phyloP scores from a whole-genome alignment of 2,888 invertebrate species.

The Drosophila diplacantha region DNA sequence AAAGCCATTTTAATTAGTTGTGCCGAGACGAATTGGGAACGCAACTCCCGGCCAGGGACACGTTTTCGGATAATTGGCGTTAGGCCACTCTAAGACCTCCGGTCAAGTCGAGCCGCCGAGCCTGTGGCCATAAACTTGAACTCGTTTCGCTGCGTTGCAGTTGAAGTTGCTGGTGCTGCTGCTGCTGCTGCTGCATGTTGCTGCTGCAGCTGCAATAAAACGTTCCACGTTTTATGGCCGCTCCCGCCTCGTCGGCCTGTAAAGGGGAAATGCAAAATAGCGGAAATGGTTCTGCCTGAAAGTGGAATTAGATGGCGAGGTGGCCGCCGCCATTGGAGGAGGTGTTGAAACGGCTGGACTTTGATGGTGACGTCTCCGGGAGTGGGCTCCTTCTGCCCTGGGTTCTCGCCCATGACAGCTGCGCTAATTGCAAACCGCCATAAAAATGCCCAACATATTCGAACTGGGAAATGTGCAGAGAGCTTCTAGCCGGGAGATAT shows the following conservation, averaged over 20 bases:
- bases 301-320: constrained; percentile 47
- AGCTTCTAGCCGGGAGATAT: constrained; percentile 16
- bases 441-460: constrained; percentile 62
- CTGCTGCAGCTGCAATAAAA: constrained; percentile 50
- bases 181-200: constrained; percentile 9
- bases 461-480: constrained; percentile 28
- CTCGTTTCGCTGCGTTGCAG: constrained; percentile 64
- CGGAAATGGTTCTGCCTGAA: constrained; percentile 61
- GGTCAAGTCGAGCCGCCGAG: constrained; percentile 29
- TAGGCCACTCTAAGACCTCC: constrained; percentile 59
- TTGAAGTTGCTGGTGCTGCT: constrained; percentile 24
- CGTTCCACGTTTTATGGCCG: constrained; percentile 44
- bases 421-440: constrained; percentile 66
- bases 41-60: constrained; percentile 28
- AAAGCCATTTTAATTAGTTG: constrained; percentile 37
- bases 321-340: constrained; percentile 50
- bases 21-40: constrained; percentile 18
- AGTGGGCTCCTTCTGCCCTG: constrained; percentile 15
- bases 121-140: constrained; percentile 68
- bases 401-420: constrained; percentile 39
- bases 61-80: constrained; percentile 59
- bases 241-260: constrained; percentile 16
- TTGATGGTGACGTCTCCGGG: constrained; percentile 36
- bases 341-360: constrained; percentile 62
- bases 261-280: constrained; percentile 55